A percentile compares a stretch with the other conserved stretches of the same genome.
Conservation (phyloP, 2,888 invertebrate genomes). For the Himalopsyche japonica region DNA sequence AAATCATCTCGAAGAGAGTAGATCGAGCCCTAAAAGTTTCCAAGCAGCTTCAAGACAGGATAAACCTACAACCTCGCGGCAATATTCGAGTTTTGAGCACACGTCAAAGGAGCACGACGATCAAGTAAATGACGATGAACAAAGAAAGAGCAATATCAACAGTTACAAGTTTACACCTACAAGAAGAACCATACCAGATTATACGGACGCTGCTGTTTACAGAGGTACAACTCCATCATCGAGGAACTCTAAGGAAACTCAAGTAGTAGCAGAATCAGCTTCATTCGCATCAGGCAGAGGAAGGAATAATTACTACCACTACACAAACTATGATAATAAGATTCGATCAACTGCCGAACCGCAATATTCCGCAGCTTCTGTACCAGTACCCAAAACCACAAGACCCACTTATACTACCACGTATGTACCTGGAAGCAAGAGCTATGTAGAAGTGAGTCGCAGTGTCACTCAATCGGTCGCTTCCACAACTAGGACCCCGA, state of each 20-base stretch:
- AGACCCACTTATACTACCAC: conserved; percentile 53
- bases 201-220: conserved; percentile 50
- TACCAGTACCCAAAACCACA: conserved; percentile 45
- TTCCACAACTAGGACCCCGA: conserved; percentile 13
- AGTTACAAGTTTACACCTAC: conserved; percentile 52
- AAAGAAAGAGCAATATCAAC: conserved; percentile 52
- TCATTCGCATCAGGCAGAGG: conserved; percentile 65
- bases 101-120: conserved; percentile 33
- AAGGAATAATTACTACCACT: conserved; percentile 26
- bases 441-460: conserved; percentile 43
- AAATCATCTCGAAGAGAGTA: conserved; percentile 24
- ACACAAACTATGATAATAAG: conserved; percentile 18
- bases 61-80: conserved; percentile 35
- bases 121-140: conserved; percentile 49
- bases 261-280: conserved; percentile 75
- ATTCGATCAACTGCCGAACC: conserved; percentile 19
- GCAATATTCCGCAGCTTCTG: conserved; percentile 20
- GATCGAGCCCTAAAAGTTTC: conserved; percentile 28
- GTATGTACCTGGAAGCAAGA: conserved; percentile 45
- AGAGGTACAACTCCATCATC: conserved; percentile 49
- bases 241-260: conserved; percentile 63
- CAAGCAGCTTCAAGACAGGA: conserved; percentile 48
- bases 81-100: conserved; percentile 33
- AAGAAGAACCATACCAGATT: conserved; percentile 49
- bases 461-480: conserved; percentile 43